A percentile compares a stretch with the other conserved stretches of the same genome.
Conservation (phyloP, 2,888 invertebrate genomes). For the Aphrophora alni region DNA sequence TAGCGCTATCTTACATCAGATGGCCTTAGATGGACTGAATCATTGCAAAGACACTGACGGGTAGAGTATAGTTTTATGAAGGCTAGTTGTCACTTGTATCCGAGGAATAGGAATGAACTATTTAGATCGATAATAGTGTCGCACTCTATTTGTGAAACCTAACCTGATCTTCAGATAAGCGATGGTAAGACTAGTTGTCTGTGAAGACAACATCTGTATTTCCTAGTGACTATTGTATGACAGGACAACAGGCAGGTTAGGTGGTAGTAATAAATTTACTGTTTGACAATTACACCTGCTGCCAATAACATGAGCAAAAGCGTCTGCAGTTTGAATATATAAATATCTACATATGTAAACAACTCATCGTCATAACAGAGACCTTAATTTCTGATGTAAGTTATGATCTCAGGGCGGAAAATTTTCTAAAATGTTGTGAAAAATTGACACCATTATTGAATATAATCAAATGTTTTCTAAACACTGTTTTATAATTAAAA, state of each 20-base stretch:
- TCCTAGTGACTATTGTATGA: conserved; percentile 2
- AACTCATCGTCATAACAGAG: too few species aligned
- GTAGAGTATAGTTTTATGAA: background rate
- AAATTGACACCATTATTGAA: too few species aligned
- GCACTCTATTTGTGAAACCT: background rate
- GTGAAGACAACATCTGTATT: background rate
- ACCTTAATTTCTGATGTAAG: too few species aligned
- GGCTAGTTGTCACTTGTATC: background rate
- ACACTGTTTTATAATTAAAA: too few species aligned
- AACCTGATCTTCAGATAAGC: background rate
- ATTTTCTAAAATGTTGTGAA: too few species aligned
- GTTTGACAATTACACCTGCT: background rate
- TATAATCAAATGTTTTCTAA: too few species aligned
- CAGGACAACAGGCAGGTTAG: background rate
- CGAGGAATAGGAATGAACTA: background rate
- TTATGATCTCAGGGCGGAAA: too few species aligned
- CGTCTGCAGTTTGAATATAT: background rate
- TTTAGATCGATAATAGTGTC: background rate
- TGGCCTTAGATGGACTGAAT: background rate
- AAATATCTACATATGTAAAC: too few species aligned
- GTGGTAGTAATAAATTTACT: background rate
- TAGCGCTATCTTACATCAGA: background rate
- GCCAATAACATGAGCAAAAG: background rate
- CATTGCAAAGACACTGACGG: background rate
- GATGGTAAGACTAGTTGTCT: background rate